A percentile compares a stretch with the other conserved stretches of the same genome.
phyloP scores from a whole-genome alignment of 1,140 invertebrate genomes.

The Xylocopa sonorina region DNA sequence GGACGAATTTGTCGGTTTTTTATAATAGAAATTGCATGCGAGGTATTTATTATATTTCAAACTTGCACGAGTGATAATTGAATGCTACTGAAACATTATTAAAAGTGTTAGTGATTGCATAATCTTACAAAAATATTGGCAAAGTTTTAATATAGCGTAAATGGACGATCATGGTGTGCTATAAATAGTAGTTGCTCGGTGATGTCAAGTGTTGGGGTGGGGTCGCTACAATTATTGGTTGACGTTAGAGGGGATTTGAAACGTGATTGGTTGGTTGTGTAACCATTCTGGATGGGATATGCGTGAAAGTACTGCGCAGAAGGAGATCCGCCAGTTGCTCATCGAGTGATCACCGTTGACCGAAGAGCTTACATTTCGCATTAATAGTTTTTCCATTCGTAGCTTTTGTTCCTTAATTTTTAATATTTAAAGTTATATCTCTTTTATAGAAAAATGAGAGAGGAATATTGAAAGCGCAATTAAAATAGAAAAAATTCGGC shows the following conservation, averaged over 20 bases:
- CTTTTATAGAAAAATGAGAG: constrained; percentile 16
- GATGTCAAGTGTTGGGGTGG: constrained; percentile 49
- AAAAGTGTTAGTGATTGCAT: constrained; percentile 36
- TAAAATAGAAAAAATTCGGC: constrained; percentile 18
- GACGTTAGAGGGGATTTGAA: neutral
- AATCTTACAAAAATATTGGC: constrained; percentile 4
- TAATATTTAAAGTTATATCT: constrained; percentile 28
- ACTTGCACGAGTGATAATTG: constrained; percentile 34
- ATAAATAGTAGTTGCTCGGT: constrained; percentile 56
- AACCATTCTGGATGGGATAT: constrained; percentile 40
- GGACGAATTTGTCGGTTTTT: neutral
- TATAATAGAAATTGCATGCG: neutral
- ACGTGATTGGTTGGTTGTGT: constrained; percentile 52
- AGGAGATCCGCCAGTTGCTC: constrained; percentile 54
- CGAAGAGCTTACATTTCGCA: constrained; percentile 33
- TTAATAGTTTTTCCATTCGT: constrained; percentile 54
- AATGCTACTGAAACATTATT: constrained; percentile 15
- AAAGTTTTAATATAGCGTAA: constrained; percentile 25
- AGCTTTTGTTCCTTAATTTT: constrained; percentile 33
- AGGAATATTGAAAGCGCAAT: constrained; percentile 24
- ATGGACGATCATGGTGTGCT: constrained; percentile 40
- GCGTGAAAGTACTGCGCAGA: constrained; percentile 62
- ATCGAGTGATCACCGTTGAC: constrained; percentile 53
- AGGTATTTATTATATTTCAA: constrained; percentile 17
- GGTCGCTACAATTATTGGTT: constrained; percentile 52